Conservation (phyloP, 2,797 vertebrate genomes). For the Halcyon chelicuti region DNA sequence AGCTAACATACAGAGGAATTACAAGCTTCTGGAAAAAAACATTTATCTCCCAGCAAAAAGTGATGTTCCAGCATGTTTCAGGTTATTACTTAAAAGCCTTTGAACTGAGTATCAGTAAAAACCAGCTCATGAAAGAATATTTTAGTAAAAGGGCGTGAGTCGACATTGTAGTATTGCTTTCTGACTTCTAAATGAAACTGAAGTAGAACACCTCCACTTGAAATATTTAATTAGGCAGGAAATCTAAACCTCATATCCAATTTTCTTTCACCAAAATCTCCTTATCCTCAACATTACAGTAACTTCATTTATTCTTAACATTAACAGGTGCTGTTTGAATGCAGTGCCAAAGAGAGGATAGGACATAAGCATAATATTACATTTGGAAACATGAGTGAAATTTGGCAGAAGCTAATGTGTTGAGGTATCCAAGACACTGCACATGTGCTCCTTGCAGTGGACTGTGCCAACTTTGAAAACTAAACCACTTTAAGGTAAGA, state of each 20-base stretch:
- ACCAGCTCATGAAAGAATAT: neutral
- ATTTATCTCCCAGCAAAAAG: neutral
- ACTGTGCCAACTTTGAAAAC: conserved; percentile 31
- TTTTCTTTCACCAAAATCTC: conserved; percentile 61
- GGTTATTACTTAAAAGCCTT: neutral
- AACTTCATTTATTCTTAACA: conserved; percentile 57
- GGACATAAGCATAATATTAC: conserved; percentile 69
- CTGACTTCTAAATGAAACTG: conserved; percentile 17
- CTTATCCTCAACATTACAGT: conserved; percentile 45
- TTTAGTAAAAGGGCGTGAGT: neutral
- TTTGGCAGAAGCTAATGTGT: conserved; percentile 45
- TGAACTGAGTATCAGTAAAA: neutral
- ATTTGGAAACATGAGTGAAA: conserved; percentile 71
- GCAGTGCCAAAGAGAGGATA: conserved; percentile 42
- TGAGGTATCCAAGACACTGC: conserved; percentile 44
- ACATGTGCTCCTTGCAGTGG: conserved; percentile 37
- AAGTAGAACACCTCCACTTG: neutral
- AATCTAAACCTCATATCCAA: conserved; percentile 4
- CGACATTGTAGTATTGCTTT: neutral
- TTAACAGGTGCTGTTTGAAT: conserved; percentile 62
- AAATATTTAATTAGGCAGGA: conserved; percentile 40
- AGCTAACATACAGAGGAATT: neutral
- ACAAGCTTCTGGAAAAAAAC: neutral
- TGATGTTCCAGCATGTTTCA: neutral
- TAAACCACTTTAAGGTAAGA: conserved; percentile 35